Base-by-base conservation (phyloP, 2,888 invertebrate species). In the Acheta domesticus region DNA sequence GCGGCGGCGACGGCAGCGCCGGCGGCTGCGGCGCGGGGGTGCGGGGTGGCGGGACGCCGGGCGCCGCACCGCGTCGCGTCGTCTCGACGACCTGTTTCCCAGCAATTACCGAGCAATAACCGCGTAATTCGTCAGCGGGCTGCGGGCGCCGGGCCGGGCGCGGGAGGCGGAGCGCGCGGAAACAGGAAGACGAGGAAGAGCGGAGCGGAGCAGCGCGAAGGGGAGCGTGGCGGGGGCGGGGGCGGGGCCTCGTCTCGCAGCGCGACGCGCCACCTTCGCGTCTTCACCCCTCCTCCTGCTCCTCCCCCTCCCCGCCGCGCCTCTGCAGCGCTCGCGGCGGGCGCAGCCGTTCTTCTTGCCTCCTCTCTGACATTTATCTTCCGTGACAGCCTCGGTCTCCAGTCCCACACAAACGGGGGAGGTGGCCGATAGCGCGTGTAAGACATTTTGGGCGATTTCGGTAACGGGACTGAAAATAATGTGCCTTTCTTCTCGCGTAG, bases 61-160 rank as follows among this genome's bases (percentile, higher is more conserved):
- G 36, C 36, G 62, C 16, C 14, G 62, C 62, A n/a, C 4, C 62
- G 62, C 62, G 62, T 62, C 62, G 16, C 62, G 62, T n/a, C n/a
- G 62, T 62, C 62, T 62, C 62, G 14, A 16, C 62, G 62, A 62
- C 16, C 62, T 62, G 62, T 62, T 62, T 62, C 62, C 62, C 62
- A 62, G 62, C 62, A 62, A 62, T 62, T 62, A 62, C 62, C 62
- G 62, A 62, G 16, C 16, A 62, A 16, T 62, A 62, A 62, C 62
- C 62, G 62, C 62, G 62, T 62, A 62, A 62, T 62, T 62, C 62
- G 62, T 62, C 62, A 62, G 62, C 62, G 62, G 62, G 62, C 62
- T 62, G 62, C 62, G 62, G 62, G 62, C 8, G 62, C 62, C 62
- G 62, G 62, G 62, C 14, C 62, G 62, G 16, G 62, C 62, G 14